Evolutionary conservation across 37 sponge, comb jelly and placozoan species (phyloP).

Genomic region (Crambe crambe): DNA sequence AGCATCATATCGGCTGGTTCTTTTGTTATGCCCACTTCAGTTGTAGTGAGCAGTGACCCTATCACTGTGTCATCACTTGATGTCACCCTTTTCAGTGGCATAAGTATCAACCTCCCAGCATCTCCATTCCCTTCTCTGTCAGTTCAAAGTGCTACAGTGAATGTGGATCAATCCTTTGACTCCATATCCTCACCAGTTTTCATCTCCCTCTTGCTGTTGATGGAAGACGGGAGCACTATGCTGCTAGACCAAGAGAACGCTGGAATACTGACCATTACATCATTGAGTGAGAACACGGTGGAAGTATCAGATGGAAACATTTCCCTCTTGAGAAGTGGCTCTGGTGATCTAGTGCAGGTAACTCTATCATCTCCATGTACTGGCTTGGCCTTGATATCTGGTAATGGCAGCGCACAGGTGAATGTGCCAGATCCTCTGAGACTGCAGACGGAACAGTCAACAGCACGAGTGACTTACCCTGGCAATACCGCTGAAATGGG

Average conservation of each 20-base stretch:
- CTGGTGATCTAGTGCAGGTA: conserved; percentile 28
- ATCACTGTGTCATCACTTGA: conserved; percentile 30
- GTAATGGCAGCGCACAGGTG: not conserved
- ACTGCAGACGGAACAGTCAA: conserved; percentile 10
- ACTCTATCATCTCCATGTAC: conserved; percentile 39
- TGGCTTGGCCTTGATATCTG: not conserved
- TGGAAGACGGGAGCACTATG: conserved; percentile 26
- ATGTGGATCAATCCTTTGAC: conserved; percentile 19
- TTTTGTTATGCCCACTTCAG: conserved; percentile 4
- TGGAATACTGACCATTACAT: conserved; percentile 26
- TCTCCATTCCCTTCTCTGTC: conserved; percentile 19
- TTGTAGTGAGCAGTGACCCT: conserved; percentile 17
- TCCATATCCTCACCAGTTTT: conserved; percentile 11
- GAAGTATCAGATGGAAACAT: not conserved
- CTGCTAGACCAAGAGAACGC: conserved; percentile 1
- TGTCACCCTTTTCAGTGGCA: conserved; percentile 41
- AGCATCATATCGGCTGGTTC: conserved; percentile 30
- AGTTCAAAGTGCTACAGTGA: conserved; percentile 15
- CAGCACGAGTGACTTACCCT: conserved; percentile 21
- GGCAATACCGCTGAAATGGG: conserved; percentile 40
- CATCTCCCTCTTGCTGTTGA: not conserved
- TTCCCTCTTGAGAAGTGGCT: conserved; percentile 24
- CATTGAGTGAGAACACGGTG: conserved; percentile 41
- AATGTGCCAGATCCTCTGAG: conserved; percentile 36
- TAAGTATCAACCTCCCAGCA: conserved; percentile 19